phyloP scores from a whole-genome alignment of 2,888 invertebrate genomes.

The Gnatocerus cornutus region DNA sequence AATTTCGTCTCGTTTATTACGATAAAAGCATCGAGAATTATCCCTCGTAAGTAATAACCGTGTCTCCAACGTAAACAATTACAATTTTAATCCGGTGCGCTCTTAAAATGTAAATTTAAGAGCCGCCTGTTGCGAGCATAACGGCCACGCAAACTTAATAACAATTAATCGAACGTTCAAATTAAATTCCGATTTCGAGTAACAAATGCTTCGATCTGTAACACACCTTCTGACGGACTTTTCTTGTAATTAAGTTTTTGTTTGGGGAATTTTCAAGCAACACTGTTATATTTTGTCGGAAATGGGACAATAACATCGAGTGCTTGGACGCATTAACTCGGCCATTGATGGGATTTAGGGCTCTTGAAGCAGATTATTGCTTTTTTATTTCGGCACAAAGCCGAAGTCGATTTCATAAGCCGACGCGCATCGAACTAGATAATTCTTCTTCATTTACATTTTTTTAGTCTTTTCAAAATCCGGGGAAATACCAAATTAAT shows the following conservation, averaged over 20 bases:
- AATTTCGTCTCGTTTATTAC: slow-evolving; percentile 50
- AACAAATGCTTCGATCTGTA: slow-evolving; percentile 2
- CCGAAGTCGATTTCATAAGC: slow-evolving; percentile 20
- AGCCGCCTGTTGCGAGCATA: slow-evolving; percentile 29
- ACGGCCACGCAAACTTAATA: slow-evolving; percentile 30
- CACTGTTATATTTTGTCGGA: slow-evolving; percentile 36
- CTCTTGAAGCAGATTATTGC: slow-evolving; percentile 39
- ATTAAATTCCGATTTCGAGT: slow-evolving; percentile 22
- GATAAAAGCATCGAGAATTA: slow-evolving; percentile 53
- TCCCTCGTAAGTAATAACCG: slow-evolving; percentile 60
- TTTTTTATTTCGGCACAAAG: slow-evolving; percentile 37
- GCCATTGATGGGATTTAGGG: slow-evolving; percentile 38
- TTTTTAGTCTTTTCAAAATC: no score
- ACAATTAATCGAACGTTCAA: slow-evolving; percentile 34
- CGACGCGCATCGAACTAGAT: background rate
- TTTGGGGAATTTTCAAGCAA: background rate
- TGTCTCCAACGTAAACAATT: slow-evolving; percentile 57
- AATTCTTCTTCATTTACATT: no score
- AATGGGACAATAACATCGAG: slow-evolving; percentile 42
- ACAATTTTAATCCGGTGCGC: slow-evolving; percentile 54
- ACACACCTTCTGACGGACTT: background rate
- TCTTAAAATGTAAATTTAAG: slow-evolving; percentile 52
- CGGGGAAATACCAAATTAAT: no score
- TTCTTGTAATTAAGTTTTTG: slow-evolving; percentile 10
- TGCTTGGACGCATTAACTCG: slow-evolving; percentile 33